phyloP scores from a whole-genome alignment of 2,888 invertebrate species.

The Tachina fera region DNA sequence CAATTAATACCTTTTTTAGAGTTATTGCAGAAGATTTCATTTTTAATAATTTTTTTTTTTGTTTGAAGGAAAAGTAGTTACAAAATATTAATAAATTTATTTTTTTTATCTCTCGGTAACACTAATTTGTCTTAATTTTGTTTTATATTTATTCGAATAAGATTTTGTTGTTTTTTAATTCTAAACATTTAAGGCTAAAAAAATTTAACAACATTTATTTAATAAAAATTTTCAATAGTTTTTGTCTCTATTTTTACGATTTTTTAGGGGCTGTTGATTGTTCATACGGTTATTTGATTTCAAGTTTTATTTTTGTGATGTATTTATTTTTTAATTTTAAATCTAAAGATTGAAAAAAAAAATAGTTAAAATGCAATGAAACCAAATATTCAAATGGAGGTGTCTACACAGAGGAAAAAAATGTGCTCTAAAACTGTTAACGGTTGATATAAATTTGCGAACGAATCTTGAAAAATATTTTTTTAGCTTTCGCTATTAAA shows the following conservation, averaged over 20 bases:
- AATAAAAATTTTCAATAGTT: constrained; percentile 30
- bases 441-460: no score
- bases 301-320: neutral
- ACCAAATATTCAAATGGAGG: no score
- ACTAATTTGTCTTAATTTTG: constrained; percentile 23
- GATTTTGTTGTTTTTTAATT: constrained; percentile 24
- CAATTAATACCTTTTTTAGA: constrained; percentile 68
- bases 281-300: constrained; percentile 42
- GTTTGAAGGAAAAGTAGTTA: constrained; percentile 2
- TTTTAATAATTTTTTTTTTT: constrained; percentile 9
- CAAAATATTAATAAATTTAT: constrained; percentile 27
- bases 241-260: constrained; percentile 32
- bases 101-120: constrained; percentile 12
- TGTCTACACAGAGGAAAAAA: no score
- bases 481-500: no score
- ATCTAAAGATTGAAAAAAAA: neutral
- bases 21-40: constrained; percentile 64
- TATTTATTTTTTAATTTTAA: neutral
- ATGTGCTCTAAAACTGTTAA: no score
- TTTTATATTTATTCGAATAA: constrained; percentile 13
- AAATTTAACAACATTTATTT: constrained; percentile 57
- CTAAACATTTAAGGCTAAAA: constrained; percentile 62
- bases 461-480: no score
- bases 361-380: neutral
- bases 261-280: constrained; percentile 29